Conservation (phyloP, 2,888 invertebrate genomes). For the Eupithecia abbreviata region DNA sequence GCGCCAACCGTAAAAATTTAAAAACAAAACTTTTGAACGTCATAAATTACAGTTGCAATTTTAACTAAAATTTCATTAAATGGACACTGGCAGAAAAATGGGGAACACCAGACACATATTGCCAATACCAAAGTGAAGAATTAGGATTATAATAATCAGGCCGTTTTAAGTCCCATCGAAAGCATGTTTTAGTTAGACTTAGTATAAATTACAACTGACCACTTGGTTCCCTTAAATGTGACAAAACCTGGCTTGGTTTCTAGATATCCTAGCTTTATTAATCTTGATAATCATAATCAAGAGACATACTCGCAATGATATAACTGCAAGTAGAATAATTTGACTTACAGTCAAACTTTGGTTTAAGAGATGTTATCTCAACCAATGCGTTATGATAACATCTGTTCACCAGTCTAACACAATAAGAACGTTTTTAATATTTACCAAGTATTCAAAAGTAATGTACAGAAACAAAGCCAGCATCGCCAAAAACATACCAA, state of each 20-base stretch:
- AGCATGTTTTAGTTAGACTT: neutral
- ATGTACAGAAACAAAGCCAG: conserved; percentile 1
- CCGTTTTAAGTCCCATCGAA: neutral
- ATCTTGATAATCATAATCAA: neutral
- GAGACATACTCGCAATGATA: neutral
- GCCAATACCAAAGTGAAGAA: neutral
- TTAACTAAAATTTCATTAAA: neutral
- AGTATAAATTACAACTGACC: neutral
- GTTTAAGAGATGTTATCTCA: neutral
- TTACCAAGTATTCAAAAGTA: neutral
- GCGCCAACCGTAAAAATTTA: conserved; percentile 26
- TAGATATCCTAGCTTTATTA: neutral
- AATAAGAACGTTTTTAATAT: neutral
- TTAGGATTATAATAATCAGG: neutral
- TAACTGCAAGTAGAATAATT: neutral
- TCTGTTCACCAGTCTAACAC: neutral
- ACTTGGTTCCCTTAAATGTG: neutral
- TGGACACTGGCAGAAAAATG: too few species aligned
- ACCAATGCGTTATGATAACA: neutral
- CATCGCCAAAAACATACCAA: neutral
- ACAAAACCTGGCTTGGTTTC: neutral
- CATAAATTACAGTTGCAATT: conserved; percentile 21
- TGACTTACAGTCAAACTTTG: neutral
- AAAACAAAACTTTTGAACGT: conserved; percentile 14
- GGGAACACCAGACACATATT: too few species aligned